These are phyloP conservation scores for Channa striata DNA, from an alignment of 2,797 vertebrate species.

Conservation along the genomic window DNA sequence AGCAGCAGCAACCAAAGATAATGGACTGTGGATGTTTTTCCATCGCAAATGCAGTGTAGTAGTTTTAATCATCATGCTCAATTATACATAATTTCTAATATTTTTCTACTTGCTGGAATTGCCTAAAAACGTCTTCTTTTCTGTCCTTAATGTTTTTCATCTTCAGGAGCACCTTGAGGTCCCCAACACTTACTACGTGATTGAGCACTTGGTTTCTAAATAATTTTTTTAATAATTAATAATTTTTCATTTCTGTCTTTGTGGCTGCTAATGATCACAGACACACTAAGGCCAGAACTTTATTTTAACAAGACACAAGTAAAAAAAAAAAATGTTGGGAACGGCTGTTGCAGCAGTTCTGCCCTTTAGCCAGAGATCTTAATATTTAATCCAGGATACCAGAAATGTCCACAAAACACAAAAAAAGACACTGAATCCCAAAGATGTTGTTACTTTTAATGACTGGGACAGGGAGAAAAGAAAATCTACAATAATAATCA, in stretches of 20 bases:
- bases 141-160: not conserved
- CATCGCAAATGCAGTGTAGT: too few relatives aligned
- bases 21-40: too few relatives aligned
- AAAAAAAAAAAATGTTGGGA: not conserved
- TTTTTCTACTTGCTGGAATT: too few relatives aligned
- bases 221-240: not conserved
- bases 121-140: too few relatives aligned
- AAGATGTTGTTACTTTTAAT: not conserved
- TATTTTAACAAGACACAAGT: not conserved
- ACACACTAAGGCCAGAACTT: not conserved
- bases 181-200: not conserved
- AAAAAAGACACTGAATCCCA: not conserved
- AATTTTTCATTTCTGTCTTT: not conserved
- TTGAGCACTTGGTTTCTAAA: too few relatives aligned
- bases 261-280: not conserved
- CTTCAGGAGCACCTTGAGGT: not conserved
- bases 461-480: not conserved
- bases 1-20: too few relatives aligned
- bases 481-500: conserved; percentile 7
- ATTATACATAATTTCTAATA: too few relatives aligned
- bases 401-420: conserved; percentile 5
- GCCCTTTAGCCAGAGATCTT: not conserved
- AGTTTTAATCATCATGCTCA: too few relatives aligned
- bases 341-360: not conserved
- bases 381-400: not conserved